Conservation (phyloP, 2,888 invertebrate genomes). For the Resseliella maxima region DNA sequence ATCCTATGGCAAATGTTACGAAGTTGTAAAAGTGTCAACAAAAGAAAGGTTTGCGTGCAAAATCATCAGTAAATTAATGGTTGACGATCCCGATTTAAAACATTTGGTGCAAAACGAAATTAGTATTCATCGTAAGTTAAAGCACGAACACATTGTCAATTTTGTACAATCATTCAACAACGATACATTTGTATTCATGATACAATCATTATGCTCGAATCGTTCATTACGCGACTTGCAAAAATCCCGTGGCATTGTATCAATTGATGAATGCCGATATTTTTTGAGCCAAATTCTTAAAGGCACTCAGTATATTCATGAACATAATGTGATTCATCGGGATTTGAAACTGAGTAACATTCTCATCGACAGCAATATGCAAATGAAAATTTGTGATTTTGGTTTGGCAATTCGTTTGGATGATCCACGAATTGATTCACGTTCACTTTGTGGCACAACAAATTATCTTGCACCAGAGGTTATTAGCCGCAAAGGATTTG, state of each 20-base stretch:
- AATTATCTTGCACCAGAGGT: constrained; percentile 10
- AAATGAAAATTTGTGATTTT: constrained; percentile 24
- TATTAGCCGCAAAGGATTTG: neutral
- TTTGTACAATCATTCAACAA: neutral
- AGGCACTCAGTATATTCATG: neutral
- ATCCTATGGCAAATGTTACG: neutral
- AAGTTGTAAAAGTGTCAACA: neutral
- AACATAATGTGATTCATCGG: neutral
- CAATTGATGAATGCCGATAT: constrained; percentile 4
- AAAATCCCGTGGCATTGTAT: neutral
- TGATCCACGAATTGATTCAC: neutral
- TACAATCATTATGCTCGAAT: constrained; percentile 9
- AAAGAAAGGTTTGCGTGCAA: neutral
- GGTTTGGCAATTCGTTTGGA: neutral
- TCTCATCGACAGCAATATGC: neutral
- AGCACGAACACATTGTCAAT: neutral
- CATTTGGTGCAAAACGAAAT: neutral
- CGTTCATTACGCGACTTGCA: neutral
- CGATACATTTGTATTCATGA: neutral
- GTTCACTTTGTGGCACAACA: neutral
- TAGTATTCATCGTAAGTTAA: neutral
- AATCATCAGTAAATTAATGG: neutral
- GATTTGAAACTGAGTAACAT: neutral
- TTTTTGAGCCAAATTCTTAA: neutral
- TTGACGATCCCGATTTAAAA: neutral